Conservation (phyloP, 2,113 vertebrate genomes). For the Megaceryle torquata region DNA sequence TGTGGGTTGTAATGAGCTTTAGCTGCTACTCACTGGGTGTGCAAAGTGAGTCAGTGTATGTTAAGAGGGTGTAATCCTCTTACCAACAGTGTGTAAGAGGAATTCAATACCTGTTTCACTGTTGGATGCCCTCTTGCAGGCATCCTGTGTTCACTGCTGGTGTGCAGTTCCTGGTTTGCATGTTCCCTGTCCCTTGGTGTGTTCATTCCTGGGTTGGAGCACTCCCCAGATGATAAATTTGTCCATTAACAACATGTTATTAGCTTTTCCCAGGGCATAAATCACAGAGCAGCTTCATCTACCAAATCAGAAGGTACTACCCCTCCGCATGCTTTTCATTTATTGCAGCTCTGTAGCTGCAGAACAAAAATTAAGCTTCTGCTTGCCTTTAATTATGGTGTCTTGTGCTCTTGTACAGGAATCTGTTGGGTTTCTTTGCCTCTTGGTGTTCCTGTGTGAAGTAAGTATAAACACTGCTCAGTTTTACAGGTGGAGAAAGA, state of each 20-base stretch:
- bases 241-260: not conserved
- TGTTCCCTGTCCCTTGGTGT: not conserved
- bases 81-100: not conserved
- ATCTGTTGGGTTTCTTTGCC: not conserved
- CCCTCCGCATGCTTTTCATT: not conserved
- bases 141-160: not conserved
- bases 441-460: not conserved
- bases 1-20: not conserved
- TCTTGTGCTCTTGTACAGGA: not conserved
- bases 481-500: not conserved
- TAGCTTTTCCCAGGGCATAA: not conserved
- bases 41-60: fast-evolving
- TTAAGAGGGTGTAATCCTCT: not conserved
- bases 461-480: not conserved
- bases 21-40: not conserved
- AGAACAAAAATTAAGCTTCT: not conserved
- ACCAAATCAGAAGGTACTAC: not conserved
- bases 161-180: not conserved
- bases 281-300: not conserved
- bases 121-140: not conserved
- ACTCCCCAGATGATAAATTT: not conserved
- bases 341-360: not conserved
- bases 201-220: not conserved
- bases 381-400: not conserved
- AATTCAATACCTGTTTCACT: not conserved